phyloP scores from a whole-genome alignment of 1,140 invertebrate species.

The Pseudomyrmex concolor region DNA sequence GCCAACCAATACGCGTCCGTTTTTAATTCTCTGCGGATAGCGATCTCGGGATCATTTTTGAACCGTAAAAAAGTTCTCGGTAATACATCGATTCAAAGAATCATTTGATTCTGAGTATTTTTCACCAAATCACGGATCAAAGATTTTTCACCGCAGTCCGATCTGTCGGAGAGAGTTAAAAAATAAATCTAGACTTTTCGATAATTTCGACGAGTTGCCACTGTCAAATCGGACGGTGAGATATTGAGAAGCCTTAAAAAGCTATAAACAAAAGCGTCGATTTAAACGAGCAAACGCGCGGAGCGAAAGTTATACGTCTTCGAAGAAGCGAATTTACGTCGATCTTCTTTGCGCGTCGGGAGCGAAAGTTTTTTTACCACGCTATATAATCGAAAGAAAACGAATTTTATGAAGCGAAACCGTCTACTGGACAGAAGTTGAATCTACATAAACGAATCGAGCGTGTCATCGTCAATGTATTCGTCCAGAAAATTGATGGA shows the following conservation, averaged over 20 bases:
- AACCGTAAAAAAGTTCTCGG: too few species aligned
- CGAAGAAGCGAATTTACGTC: neutral
- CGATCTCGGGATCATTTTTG: too few species aligned
- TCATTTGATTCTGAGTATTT: too few species aligned
- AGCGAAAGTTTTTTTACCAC: slow-evolving; percentile 22
- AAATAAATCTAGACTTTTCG: too few species aligned
- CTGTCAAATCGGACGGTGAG: too few species aligned
- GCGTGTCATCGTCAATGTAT: slow-evolving; percentile 28
- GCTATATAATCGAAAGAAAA: neutral
- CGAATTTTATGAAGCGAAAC: slow-evolving; percentile 43
- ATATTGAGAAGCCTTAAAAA: neutral
- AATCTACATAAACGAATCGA: slow-evolving; percentile 47
- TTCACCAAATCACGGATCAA: too few species aligned
- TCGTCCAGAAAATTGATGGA: slow-evolving; percentile 60
- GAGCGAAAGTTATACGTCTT: neutral
- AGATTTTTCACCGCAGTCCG: too few species aligned
- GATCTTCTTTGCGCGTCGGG: neutral
- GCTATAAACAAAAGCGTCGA: neutral
- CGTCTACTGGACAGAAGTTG: slow-evolving; percentile 32
- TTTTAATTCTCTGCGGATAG: too few species aligned
- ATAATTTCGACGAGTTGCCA: too few species aligned
- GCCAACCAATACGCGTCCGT: neutral
- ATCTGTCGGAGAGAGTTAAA: too few species aligned
- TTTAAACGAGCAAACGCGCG: neutral
- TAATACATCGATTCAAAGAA: too few species aligned